Evolutionary conservation across 2,888 invertebrate genomes (phyloP).

Genomic region (Galerucella nymphaeae): DNA sequence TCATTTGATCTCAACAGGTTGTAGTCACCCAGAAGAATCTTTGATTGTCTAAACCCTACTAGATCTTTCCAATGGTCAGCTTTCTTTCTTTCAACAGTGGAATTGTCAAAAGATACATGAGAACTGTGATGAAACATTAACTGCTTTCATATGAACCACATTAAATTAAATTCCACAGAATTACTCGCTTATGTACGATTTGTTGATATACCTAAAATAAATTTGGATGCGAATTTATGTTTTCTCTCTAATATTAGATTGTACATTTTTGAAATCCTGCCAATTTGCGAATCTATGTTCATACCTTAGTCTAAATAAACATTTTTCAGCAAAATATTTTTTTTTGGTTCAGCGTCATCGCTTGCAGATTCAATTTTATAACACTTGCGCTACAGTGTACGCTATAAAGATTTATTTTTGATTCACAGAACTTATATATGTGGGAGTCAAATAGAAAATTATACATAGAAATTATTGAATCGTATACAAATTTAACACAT

Average conservation of each 20-base stretch:
- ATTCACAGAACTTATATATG: neutral
- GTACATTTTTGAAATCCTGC: conserved; percentile 1
- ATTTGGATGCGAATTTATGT: conserved; percentile 2
- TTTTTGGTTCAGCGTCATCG: conserved; percentile 32
- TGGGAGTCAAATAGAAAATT: neutral
- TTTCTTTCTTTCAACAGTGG: too few relatives aligned
- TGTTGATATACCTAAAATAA: neutral
- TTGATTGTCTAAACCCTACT: too few relatives aligned
- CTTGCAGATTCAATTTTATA: conserved; percentile 28
- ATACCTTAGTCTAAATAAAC: conserved; percentile 26
- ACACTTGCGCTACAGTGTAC: conserved; percentile 1
- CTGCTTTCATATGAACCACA: neutral
- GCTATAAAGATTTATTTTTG: conserved; percentile 7
- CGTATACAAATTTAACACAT: neutral
- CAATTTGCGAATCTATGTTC: conserved; percentile 9
- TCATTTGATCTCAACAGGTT: too few relatives aligned
- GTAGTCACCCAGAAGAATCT: too few relatives aligned
- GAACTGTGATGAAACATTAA: too few relatives aligned
- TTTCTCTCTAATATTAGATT: neutral
- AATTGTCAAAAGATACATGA: too few relatives aligned
- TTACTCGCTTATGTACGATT: neutral
- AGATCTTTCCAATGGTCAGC: too few relatives aligned
- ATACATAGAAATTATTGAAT: neutral
- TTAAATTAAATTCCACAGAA: neutral
- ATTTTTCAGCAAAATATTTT: conserved; percentile 27